These are phyloP conservation scores for Kryphioiulus occultus DNA, from an alignment of 2,888 invertebrate species.

Conservation along the genomic window DNA sequence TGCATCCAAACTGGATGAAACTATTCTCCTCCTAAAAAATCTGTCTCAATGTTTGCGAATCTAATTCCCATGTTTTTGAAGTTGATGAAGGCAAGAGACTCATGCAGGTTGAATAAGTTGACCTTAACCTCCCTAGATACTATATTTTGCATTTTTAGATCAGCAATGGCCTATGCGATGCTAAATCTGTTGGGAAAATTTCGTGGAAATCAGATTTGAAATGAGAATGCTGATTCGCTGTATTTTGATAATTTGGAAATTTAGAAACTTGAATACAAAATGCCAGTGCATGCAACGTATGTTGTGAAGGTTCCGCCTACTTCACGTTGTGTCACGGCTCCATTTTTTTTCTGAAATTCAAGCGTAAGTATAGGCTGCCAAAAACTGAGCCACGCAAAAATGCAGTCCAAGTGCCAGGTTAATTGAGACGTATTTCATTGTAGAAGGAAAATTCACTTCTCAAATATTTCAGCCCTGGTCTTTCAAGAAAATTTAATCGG, in stretches of 20 bases:
- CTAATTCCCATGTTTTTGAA: too few species aligned
- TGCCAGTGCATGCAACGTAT: background rate
- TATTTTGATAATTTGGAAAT: background rate
- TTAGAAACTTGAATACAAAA: background rate
- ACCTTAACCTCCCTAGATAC: background rate
- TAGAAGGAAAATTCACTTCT: background rate
- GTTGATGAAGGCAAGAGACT: too few species aligned
- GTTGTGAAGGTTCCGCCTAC: background rate
- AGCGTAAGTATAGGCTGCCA: background rate
- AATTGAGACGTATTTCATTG: slow-evolving; percentile 31
- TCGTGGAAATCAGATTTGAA: background rate
- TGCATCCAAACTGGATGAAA: too few species aligned
- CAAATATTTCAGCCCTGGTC: background rate
- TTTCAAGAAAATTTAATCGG: background rate
- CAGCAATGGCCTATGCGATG: background rate
- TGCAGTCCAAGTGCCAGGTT: background rate
- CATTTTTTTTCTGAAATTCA: background rate
- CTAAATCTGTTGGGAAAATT: background rate
- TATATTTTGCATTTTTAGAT: background rate
- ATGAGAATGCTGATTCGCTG: background rate
- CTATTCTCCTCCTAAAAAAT: too few species aligned
- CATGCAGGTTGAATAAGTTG: too few species aligned
- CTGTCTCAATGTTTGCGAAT: too few species aligned
- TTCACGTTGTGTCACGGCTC: background rate
- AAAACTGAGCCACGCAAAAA: slow-evolving; percentile 1